Evolutionary conservation across 1,140 invertebrate genomes (phyloP).

Genomic region (Drosophila melanogaster): DNA sequence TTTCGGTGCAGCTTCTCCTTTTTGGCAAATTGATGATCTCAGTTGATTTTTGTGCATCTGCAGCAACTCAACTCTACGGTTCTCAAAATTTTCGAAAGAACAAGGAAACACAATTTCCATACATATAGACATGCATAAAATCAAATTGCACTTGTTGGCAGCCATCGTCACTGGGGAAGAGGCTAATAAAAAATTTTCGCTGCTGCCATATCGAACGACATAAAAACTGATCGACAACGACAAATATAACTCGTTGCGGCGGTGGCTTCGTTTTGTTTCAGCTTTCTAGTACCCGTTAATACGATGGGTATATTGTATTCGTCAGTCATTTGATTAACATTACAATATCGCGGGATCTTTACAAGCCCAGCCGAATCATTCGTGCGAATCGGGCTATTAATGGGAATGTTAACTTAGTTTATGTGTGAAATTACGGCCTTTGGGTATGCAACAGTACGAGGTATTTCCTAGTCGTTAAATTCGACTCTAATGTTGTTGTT

Average conservation of each 20-base stretch:
- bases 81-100: slow-evolving; percentile 36
- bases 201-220: slow-evolving; percentile 79
- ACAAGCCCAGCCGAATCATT: background rate
- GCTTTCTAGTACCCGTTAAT: slow-evolving; percentile 2
- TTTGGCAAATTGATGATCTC: slow-evolving; percentile 25
- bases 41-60: slow-evolving; percentile 7
- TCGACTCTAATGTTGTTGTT: background rate
- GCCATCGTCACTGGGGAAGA: slow-evolving; percentile 63
- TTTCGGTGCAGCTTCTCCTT: background rate
- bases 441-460: background rate
- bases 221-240: slow-evolving; percentile 83
- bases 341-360: background rate
- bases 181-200: slow-evolving; percentile 80
- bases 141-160: slow-evolving; percentile 79
- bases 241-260: slow-evolving; percentile 70
- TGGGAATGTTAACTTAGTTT: background rate
- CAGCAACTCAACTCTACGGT: slow-evolving; percentile 26
- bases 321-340: background rate
- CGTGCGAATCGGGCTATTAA: too few relatives aligned
- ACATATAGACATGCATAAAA: slow-evolving; percentile 50
- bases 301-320: background rate
- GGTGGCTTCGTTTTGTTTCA: slow-evolving; percentile 25
- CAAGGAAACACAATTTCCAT: slow-evolving; percentile 42
- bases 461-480: background rate
- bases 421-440: background rate